Conservation (phyloP, 1,140 invertebrate genomes). For the Tetragnatha versicolor region DNA sequence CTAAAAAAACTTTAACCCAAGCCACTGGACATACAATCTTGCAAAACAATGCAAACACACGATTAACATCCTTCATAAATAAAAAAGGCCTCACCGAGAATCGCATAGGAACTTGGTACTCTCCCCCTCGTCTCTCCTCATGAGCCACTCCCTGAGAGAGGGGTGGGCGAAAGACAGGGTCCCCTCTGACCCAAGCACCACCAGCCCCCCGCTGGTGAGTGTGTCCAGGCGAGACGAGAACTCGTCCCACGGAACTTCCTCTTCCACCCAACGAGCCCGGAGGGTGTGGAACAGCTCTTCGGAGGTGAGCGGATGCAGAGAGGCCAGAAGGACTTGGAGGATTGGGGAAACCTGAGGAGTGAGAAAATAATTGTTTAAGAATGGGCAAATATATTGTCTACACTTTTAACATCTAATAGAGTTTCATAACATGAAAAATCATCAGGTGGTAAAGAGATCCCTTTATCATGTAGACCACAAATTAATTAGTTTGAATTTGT, state of each 20-base stretch:
- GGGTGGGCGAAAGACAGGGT: conserved; percentile 98
- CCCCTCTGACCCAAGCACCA: conserved; percentile 87
- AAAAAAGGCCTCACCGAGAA: conserved; percentile 64
- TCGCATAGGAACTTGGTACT: conserved; percentile 87
- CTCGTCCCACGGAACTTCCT: conserved; percentile 82
- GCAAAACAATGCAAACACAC: too few relatives aligned
- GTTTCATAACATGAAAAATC: too few relatives aligned
- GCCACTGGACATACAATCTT: too few relatives aligned
- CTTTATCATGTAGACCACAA: too few relatives aligned
- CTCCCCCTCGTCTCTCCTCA: conserved; percentile 87
- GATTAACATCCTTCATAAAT: neutral
- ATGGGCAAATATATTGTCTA: too few relatives aligned
- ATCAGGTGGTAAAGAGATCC: too few relatives aligned
- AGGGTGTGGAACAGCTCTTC: conserved; percentile 93
- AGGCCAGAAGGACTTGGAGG: conserved; percentile 86
- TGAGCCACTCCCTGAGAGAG: conserved; percentile 94
- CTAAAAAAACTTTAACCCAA: too few relatives aligned
- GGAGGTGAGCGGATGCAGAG: conserved; percentile 86
- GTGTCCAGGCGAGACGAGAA: conserved; percentile 84
- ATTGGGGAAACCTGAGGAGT: conserved; percentile 68
- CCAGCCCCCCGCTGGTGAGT: conserved; percentile 74
- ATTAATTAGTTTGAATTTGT: too few relatives aligned
- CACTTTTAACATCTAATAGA: too few relatives aligned
- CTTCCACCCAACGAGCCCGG: conserved; percentile 80
- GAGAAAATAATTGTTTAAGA: too few relatives aligned